Conservation (phyloP, 2,113 vertebrate genomes). For the Hemiscyllium ocellatum region DNA sequence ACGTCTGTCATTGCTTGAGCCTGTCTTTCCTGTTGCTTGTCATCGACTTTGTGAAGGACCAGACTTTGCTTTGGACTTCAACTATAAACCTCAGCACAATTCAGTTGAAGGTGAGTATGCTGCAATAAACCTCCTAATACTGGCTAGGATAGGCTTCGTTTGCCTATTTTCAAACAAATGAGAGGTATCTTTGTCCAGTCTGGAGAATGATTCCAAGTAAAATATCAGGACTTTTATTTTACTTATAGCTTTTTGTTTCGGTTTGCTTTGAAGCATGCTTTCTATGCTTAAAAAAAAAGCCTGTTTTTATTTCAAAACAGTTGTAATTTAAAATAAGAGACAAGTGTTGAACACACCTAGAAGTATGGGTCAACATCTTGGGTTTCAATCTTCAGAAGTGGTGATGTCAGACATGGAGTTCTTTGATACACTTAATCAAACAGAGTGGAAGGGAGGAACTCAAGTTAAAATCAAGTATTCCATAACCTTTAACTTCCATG, state of each 20-base stretch:
- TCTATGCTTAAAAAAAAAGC: background rate
- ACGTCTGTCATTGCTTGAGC: slow-evolving; percentile 74
- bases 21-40: slow-evolving; percentile 82
- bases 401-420: background rate
- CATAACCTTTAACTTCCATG: background rate
- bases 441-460: background rate
- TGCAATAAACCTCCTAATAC: background rate
- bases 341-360: background rate
- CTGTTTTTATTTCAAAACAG: background rate
- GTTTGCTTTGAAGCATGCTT: background rate
- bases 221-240: background rate
- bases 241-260: background rate
- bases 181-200: background rate
- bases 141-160: background rate
- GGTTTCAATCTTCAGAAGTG: background rate
- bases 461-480: background rate
- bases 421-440: background rate
- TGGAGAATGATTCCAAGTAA: background rate
- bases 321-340: background rate
- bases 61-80: slow-evolving; percentile 82
- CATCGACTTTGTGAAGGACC: slow-evolving; percentile 90
- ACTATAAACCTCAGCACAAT: slow-evolving; percentile 70
- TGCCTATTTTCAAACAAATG: background rate
- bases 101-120: slow-evolving; percentile 66
- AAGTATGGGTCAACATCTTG: background rate